Conservation (phyloP, 37 sponge, comb jelly and placozoan genomes). For the Bolinopsis microptera region DNA sequence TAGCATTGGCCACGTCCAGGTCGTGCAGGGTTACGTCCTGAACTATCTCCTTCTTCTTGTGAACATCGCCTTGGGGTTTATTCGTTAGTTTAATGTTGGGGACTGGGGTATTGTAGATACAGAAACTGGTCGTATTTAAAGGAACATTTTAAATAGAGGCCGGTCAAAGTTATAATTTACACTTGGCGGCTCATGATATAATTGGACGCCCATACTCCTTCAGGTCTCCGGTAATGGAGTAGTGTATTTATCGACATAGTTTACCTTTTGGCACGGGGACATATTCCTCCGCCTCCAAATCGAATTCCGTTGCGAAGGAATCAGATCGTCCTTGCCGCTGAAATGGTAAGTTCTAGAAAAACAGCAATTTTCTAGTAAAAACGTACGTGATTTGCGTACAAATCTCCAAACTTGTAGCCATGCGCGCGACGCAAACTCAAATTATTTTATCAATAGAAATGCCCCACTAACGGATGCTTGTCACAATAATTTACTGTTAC, state of each 20-base stretch:
- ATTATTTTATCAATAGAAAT: neutral
- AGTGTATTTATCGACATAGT: too few species aligned
- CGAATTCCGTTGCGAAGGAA: slow-evolving; percentile 96
- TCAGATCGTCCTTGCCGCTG: slow-evolving; percentile 94
- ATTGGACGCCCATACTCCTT: too few species aligned
- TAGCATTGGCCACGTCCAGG: slow-evolving; percentile 93
- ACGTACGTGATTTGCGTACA: neutral
- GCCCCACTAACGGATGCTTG: slow-evolving; percentile 23
- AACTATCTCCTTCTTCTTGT: slow-evolving; percentile 98
- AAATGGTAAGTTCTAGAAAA: slow-evolving; percentile 63
- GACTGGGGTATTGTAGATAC: neutral
- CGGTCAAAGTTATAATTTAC: neutral
- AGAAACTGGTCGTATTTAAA: too few species aligned
- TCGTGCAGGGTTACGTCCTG: slow-evolving; percentile 99
- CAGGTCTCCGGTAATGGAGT: too few species aligned
- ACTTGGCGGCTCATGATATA: neutral
- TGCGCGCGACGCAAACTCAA: slow-evolving; percentile 1
- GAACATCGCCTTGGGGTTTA: slow-evolving; percentile 81
- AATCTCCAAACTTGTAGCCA: neutral
- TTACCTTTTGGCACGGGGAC: slow-evolving; percentile 95
- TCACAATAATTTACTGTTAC: neutral
- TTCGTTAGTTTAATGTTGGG: neutral
- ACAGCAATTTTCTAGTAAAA: neutral
- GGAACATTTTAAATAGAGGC: too few species aligned
- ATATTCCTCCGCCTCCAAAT: slow-evolving; percentile 98